A percentile compares a stretch with the other conserved stretches of the same genome.
phyloP scores from a whole-genome alignment of 92 coral and sea anemone genomes.

The Palythoa grandiflora region DNA sequence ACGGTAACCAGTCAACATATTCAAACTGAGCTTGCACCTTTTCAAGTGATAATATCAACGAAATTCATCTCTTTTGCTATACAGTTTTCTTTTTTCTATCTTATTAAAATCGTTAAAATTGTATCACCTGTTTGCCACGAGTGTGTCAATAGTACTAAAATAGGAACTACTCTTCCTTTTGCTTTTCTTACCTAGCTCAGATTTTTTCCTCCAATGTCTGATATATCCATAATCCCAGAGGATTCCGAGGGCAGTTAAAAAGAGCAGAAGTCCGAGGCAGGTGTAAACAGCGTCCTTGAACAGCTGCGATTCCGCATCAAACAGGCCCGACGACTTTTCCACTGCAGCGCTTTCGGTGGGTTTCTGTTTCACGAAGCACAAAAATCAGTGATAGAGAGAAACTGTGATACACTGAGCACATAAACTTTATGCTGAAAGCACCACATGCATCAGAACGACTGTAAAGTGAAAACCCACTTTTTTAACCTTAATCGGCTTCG shows the following conservation, averaged over 20 bases:
- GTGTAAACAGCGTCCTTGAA: constrained; percentile 76
- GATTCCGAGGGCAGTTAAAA: constrained; percentile 87
- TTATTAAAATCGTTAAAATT: too few species aligned
- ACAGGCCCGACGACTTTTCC: constrained; percentile 93
- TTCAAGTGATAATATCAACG: background rate
- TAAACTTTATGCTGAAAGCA: background rate
- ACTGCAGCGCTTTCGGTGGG: constrained; percentile 92
- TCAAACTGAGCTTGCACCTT: too few species aligned
- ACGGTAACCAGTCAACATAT: too few species aligned
- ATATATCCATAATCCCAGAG: constrained; percentile 98
- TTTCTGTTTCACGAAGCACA: constrained; percentile 57
- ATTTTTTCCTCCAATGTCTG: constrained; percentile 85
- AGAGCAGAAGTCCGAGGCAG: constrained; percentile 82
- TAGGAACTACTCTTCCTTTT: background rate
- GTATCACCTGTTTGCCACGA: background rate
- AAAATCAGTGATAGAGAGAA: background rate
- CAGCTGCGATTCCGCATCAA: constrained; percentile 81
- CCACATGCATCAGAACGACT: background rate
- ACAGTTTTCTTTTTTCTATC: background rate
- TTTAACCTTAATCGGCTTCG: too few species aligned
- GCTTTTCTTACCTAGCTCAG: constrained; percentile 81
- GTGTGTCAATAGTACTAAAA: too few species aligned
- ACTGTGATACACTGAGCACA: background rate
- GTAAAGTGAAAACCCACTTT: too few species aligned
- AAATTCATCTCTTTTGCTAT: too few species aligned